phyloP scores from a whole-genome alignment of 2,113 vertebrate genomes.

The Sceloporus tristichus region DNA sequence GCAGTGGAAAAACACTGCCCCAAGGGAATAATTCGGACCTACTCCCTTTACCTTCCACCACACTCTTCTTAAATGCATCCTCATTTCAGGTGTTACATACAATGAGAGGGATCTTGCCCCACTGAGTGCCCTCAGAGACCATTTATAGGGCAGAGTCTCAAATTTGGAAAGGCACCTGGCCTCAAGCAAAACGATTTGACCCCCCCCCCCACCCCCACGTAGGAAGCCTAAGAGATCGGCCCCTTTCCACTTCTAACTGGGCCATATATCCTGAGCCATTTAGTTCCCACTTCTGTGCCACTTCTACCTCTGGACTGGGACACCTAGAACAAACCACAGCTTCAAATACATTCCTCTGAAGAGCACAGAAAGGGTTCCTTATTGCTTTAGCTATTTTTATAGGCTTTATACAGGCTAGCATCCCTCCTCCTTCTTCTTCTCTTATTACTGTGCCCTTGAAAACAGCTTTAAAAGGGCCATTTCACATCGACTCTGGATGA shows the following conservation, averaged over 20 bases:
- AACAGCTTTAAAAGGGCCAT: too few relatives aligned
- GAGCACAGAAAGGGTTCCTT: not conserved
- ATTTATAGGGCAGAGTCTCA: not conserved
- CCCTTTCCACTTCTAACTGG: not conserved
- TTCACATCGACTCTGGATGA: too few relatives aligned
- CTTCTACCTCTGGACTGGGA: not conserved
- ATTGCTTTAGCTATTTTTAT: not conserved
- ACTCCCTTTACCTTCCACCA: not conserved
- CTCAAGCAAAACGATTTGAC: too few relatives aligned
- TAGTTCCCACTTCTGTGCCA: not conserved
- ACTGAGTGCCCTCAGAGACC: not conserved
- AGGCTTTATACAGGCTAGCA: not conserved
- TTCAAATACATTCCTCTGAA: not conserved
- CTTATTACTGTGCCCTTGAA: not conserved
- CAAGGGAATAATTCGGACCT: not conserved
- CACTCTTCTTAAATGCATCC: too few relatives aligned
- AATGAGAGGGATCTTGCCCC: not conserved
- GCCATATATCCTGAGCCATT: too few relatives aligned
- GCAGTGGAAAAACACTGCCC: not conserved
- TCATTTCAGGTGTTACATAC: not conserved
- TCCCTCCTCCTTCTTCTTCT: not conserved
- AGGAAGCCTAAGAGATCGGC: too few relatives aligned
- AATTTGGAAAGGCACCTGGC: not conserved
- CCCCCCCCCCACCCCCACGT: too few relatives aligned
- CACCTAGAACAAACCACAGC: not conserved